Evolutionary conservation across 2,888 invertebrate genomes (phyloP).

Genomic region (Neoaliturus tenellus): DNA sequence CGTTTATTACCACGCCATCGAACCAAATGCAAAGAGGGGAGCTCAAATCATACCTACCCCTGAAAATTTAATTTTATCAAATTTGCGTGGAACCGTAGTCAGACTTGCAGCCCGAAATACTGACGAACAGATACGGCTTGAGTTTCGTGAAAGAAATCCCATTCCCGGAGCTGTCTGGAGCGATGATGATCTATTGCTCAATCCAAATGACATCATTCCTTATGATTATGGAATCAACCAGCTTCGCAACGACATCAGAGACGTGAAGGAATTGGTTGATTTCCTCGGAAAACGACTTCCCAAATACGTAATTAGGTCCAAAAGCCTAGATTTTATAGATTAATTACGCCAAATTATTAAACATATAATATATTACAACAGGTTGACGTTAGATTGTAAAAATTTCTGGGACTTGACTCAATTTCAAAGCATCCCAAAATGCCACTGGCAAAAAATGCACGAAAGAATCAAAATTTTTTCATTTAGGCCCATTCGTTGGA

Average conservation of each 20-base stretch:
- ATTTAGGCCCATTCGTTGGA: no score
- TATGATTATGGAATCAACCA: neutral
- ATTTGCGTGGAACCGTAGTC: neutral
- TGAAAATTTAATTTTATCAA: neutral
- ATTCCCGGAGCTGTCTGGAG: neutral
- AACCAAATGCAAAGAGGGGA: neutral
- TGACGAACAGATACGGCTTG: neutral
- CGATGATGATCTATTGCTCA: neutral
- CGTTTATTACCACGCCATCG: neutral
- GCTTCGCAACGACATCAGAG: neutral
- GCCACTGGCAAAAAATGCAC: neutral
- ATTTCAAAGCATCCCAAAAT: neutral
- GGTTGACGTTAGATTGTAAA: no score
- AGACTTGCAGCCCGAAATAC: neutral
- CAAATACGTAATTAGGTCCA: constrained; percentile 75
- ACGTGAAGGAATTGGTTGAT: neutral
- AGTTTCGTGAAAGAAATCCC: neutral
- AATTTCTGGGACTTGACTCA: no score
- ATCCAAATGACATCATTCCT: neutral
- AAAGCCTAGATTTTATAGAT: no score
- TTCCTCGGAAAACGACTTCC: neutral
- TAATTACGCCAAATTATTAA: no score
- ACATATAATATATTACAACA: no score
- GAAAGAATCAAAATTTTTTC: neutral
- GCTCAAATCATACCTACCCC: neutral